Base-by-base conservation (phyloP, 2,797 vertebrate genomes). In the Manis pentadactyla region DNA sequence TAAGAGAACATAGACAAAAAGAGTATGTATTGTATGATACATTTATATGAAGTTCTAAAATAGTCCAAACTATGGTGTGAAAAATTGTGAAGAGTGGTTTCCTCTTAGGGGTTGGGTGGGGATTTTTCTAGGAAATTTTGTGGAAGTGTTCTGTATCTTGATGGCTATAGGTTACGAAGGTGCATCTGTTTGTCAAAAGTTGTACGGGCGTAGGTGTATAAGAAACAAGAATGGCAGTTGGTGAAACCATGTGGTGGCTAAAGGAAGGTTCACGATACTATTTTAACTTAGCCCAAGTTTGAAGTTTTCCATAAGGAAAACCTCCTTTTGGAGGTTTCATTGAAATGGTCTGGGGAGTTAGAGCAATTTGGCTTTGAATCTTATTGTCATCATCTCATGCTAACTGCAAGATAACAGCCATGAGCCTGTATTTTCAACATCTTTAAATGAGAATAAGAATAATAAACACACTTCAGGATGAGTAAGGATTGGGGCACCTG, bases 271-370 rank as follows among this genome's bases (percentile, higher is more conserved):
- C n/a, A 27, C 51, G 6, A 31, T 15, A 53, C 37, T 57, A 57
- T 83, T 82, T 81, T 87, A 87, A 83, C 21, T 74, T 87, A 42
- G n/a, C 21, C 27, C 53, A 75, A 74, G 27, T 82, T 82, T 59
- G 37, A 5, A 42, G 73, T 91, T 86, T 87, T 87, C 59, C 82
- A 91, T 73, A 73, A 73, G 64, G 42, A 63, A 69, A 85, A 85
- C 37, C 5, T 39, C 37, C 5, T 39, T 39, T 39, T 39, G n/a
- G 14, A n/a, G 46, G 61, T 39, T 39, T 39, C 37, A 39, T 39
- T 12, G 39, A 57, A 93, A 27, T 90, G n/a, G 27, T 1, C 21
- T 29, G 3, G 10, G 19, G 51, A 90, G 46, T 49, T 55, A 84
- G 57, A 64, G 19, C 79, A 68, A 73, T 66, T 39, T 74, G 39